Conservation (phyloP, 2,797 vertebrate species). For the Cercopithecus hamlyni region DNA sequence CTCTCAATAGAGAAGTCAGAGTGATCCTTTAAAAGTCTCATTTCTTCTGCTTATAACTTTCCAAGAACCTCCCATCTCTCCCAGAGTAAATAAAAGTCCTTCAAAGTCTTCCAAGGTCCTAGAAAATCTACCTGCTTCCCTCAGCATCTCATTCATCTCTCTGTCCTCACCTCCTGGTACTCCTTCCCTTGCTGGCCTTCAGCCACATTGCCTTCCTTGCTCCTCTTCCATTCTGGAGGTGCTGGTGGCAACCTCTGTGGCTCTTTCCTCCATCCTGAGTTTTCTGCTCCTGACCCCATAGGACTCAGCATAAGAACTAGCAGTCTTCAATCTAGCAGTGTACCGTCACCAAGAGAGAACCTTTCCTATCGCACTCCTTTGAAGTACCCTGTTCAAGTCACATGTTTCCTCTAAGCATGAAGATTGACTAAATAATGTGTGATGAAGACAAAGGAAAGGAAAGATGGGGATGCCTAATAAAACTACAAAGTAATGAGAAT, state of each 20-base stretch:
- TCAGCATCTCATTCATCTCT: background rate
- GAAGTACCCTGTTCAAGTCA: background rate
- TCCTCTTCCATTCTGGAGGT: background rate
- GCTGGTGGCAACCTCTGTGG: background rate
- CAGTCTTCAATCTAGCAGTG: background rate
- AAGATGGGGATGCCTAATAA: background rate
- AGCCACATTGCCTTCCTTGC: background rate
- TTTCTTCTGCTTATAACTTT: constrained; percentile 15
- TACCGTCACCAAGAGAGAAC: background rate
- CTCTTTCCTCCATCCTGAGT: background rate
- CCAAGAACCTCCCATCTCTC: background rate
- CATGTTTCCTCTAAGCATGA: background rate
- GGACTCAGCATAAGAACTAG: background rate
- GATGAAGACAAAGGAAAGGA: background rate
- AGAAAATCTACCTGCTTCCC: background rate
- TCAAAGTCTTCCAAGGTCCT: background rate
- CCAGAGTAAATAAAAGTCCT: background rate
- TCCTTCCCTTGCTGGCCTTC: background rate
- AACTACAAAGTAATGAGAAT: background rate
- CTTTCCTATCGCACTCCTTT: background rate
- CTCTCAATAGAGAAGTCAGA: background rate
- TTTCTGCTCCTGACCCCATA: background rate
- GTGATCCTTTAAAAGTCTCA: background rate
- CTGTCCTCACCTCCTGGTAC: background rate
- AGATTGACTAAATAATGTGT: background rate